Percentiles rank a stretch among this genome's conserved stretches.
Conservation (phyloP, 2,113 vertebrate genomes). For the Onychostruthus taczanowskii region DNA sequence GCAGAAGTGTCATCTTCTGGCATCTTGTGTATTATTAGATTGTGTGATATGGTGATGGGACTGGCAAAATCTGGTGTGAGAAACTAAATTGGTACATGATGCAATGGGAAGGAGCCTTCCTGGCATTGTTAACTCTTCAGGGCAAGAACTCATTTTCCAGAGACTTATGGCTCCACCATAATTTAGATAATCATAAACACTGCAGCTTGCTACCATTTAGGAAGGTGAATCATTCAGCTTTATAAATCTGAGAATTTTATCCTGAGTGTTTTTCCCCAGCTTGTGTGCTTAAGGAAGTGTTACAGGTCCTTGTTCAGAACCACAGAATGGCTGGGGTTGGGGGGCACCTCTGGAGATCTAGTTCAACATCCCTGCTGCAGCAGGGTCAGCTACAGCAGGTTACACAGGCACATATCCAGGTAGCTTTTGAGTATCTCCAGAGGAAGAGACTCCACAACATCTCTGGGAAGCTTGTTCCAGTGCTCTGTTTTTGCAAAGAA, state of each 20-base stretch:
- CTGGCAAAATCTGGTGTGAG: background rate
- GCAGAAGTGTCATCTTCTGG: background rate
- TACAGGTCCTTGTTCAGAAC: background rate
- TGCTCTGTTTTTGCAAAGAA: background rate
- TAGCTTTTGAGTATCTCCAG: background rate
- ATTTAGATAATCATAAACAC: background rate
- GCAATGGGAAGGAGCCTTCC: background rate
- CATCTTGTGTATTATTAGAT: background rate
- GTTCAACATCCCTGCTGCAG: background rate
- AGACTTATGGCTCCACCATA: background rate
- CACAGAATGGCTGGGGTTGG: background rate
- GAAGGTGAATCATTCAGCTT: background rate
- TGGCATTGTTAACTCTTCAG: background rate
- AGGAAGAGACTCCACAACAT: background rate
- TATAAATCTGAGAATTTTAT: background rate
- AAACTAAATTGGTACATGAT: background rate
- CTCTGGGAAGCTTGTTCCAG: background rate
- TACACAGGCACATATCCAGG: background rate
- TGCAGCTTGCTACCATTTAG: background rate
- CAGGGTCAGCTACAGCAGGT: background rate
- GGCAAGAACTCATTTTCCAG: background rate
- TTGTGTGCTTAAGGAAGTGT: background rate
- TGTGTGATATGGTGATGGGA: background rate
- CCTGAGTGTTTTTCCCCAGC: background rate
- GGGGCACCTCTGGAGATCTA: background rate